Conservation (phyloP, 2,888 invertebrate genomes). For the Zootermopsis nevadensis region DNA sequence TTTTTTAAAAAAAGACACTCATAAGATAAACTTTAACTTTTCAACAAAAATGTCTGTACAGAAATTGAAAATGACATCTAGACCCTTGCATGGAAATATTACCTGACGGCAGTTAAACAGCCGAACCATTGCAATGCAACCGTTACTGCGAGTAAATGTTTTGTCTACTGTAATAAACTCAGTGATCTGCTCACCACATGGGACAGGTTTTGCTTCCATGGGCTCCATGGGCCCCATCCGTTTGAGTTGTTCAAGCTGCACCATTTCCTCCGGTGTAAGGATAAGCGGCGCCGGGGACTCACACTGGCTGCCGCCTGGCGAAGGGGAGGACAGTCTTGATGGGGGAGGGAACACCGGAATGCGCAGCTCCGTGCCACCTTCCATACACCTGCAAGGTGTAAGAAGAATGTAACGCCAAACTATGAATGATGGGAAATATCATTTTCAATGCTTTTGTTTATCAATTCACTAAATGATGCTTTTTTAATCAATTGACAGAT, state of each 20-base stretch:
- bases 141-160: no score
- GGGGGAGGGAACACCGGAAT: slow-evolving; percentile 70
- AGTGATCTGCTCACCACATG: slow-evolving; percentile 64
- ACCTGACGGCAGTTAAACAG: no score
- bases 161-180: no score
- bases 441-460: not conserved
- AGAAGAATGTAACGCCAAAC: no score
- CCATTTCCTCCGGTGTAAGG: slow-evolving; percentile 81
- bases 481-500: no score
- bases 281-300: slow-evolving; percentile 86
- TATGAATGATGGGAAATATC: not conserved
- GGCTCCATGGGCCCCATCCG: slow-evolving; percentile 72
- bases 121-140: no score
- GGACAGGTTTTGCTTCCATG: slow-evolving; percentile 76
- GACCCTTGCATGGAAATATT: no score
- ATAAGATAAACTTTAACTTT: no score
- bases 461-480: no score
- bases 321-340: slow-evolving; percentile 55
- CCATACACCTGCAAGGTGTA: slow-evolving; percentile 41
- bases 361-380: slow-evolving; percentile 64
- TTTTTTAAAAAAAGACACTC: no score
- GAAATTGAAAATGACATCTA: no score
- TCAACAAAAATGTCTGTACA: no score
- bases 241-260: slow-evolving; percentile 78
- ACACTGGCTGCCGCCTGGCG: slow-evolving; percentile 72